Evolutionary conservation across 2,797 vertebrate species (phyloP).

Genomic region (Notamacropus eugenii): DNA sequence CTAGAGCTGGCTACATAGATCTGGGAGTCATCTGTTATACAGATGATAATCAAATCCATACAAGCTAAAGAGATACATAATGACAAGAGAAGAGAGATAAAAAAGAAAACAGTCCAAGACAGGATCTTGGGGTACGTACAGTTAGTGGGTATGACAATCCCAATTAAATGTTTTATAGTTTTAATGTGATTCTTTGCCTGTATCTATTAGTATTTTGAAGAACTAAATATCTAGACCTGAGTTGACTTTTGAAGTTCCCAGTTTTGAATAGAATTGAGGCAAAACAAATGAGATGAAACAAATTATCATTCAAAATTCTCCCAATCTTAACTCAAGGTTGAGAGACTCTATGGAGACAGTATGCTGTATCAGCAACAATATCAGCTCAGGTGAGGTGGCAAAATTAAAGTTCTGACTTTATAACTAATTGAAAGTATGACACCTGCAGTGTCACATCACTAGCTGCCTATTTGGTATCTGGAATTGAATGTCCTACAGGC

Average conservation of each 20-base stretch:
- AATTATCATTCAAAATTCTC: background rate
- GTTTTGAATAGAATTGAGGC: background rate
- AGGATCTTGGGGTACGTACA: background rate
- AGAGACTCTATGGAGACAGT: background rate
- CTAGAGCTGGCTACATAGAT: background rate
- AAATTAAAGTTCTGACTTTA: background rate
- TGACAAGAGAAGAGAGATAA: background rate
- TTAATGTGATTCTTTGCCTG: too few relatives aligned
- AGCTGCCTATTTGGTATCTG: background rate
- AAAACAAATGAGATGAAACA: too few relatives aligned
- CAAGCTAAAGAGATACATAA: background rate
- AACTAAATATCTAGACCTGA: background rate
- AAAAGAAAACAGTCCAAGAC: background rate
- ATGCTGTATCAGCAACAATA: background rate
- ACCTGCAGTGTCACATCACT: background rate
- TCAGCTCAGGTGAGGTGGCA: background rate
- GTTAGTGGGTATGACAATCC: background rate
- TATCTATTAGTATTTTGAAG: background rate
- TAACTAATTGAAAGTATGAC: background rate
- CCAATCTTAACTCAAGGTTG: background rate
- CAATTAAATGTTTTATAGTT: background rate
- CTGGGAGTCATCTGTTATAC: background rate
- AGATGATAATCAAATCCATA: background rate
- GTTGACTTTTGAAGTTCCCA: background rate
- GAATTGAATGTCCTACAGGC: background rate